phyloP scores from a whole-genome alignment of 2,888 invertebrate genomes.

The Latheticus oryzae region DNA sequence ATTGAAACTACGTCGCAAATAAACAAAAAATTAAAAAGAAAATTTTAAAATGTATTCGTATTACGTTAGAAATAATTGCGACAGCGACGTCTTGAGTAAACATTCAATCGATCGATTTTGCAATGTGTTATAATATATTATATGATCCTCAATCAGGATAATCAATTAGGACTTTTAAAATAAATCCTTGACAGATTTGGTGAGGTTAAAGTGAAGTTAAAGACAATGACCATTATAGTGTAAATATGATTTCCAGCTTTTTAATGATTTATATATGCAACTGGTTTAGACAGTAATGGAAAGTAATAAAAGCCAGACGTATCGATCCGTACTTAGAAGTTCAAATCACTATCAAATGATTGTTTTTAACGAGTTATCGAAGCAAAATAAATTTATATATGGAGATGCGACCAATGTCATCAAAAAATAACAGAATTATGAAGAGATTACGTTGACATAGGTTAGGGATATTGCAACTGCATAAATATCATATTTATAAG shows the following conservation, averaged over 20 bases:
- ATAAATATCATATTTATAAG: slow-evolving; percentile 50
- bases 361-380: slow-evolving; percentile 41
- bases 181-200: slow-evolving; percentile 10
- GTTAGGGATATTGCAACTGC: slow-evolving; percentile 53
- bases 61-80: slow-evolving; percentile 1
- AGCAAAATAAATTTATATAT: slow-evolving; percentile 41
- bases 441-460: slow-evolving; percentile 53
- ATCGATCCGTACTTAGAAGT: slow-evolving; percentile 41
- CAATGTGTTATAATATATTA: slow-evolving; percentile 27
- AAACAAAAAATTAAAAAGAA: slow-evolving; percentile 19
- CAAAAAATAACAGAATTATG: slow-evolving; percentile 41
- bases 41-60: slow-evolving; percentile 16
- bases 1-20: slow-evolving; percentile 29
- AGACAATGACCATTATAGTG: slow-evolving; percentile 32
- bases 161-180: background rate
- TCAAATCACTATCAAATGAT: slow-evolving; percentile 40
- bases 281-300: slow-evolving; percentile 15
- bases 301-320: slow-evolving; percentile 36
- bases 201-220: background rate
- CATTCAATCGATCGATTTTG: slow-evolving; percentile 16
- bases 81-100: background rate
- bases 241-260: slow-evolving; percentile 14
- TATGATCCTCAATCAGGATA: too few species aligned
- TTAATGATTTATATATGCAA: slow-evolving; percentile 26
- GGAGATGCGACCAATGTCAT: slow-evolving; percentile 42